Conservation (phyloP, 2,888 invertebrate genomes). For the Patella pellucida region DNA sequence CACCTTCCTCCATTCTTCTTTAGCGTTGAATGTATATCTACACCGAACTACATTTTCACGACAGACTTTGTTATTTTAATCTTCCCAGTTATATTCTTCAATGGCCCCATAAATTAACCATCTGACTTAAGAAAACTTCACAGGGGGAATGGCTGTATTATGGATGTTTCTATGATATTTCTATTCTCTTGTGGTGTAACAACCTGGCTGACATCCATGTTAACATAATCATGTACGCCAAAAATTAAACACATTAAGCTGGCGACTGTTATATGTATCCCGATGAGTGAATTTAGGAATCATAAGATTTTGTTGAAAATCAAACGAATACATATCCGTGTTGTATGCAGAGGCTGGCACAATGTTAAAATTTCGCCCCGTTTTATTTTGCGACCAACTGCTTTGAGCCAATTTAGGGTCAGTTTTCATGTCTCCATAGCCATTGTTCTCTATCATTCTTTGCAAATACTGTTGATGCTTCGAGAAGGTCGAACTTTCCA, state of each 20-base stretch:
- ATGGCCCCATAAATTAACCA: slow-evolving; percentile 16
- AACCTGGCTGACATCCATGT: neutral
- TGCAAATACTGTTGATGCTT: neutral
- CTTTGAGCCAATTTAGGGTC: neutral
- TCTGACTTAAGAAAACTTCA: slow-evolving; percentile 11
- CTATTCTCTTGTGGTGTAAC: neutral
- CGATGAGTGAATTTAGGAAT: neutral
- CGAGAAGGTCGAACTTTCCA: neutral
- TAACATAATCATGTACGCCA: neutral
- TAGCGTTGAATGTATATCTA: neutral
- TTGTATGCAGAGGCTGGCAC: neutral
- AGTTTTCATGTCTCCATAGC: neutral
- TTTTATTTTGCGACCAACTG: neutral
- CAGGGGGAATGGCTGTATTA: slow-evolving; percentile 2
- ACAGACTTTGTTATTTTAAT: neutral
- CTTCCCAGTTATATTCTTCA: slow-evolving; percentile 12
- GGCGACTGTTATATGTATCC: neutral
- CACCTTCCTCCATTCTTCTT: neutral
- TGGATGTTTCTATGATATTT: slow-evolving; percentile 3
- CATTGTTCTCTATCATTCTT: neutral
- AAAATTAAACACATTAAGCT: neutral
- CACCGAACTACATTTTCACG: slow-evolving; percentile 18
- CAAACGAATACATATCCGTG: neutral
- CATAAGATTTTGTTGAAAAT: slow-evolving; percentile 4
- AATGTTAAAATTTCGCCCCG: neutral